Base-by-base conservation (phyloP, 2,888 invertebrate species). In the Drosophila formosana region DNA sequence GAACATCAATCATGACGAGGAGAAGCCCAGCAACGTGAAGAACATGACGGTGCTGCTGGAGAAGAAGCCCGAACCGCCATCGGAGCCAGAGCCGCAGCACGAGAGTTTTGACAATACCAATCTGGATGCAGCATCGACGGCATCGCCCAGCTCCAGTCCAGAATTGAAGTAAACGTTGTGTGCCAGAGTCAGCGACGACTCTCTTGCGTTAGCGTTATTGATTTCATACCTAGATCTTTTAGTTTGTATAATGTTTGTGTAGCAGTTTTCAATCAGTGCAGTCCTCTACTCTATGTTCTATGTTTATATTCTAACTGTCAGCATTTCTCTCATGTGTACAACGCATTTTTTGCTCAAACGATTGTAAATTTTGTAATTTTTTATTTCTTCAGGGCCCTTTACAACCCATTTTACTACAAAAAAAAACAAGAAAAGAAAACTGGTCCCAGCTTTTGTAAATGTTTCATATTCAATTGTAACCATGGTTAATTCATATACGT, bases 21-120 rank as follows among this genome's bases (percentile, higher is more conserved):
- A 92, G 64, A 92, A 92, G 63, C 91, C 91, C 28, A 92, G 89
- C 72, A 92, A 92, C 77, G 67, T 92, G n/a, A 91, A 91, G 74
- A 80, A 89, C 2, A 88, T 90, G 82, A 83, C 82, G 46, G 90
- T 89, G 39, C 67, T 91, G 51, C 68, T 91, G 58, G 66, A 72
- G 5, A 82, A 80, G 13, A 83, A 83, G 23, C 80, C 89, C 4
- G 84, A 82, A 11, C 75, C 84, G 34, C 72, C 79, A 11, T 77
- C 76, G 32, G 75, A 80, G 46, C 76, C 80, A 26, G 88, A 82
- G 50, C 78, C 77, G 4, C 80, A 85, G 52, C 78, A 75, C 11
- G 80, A 85, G 18, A 85, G 78, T 49, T 75, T 78, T 25, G 82
- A 87, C 45, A 82, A 80, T 60, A 82, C 66, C 52, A 82, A 87